Base-by-base conservation (phyloP, 2,888 invertebrate genomes). In the Altica lythri region DNA sequence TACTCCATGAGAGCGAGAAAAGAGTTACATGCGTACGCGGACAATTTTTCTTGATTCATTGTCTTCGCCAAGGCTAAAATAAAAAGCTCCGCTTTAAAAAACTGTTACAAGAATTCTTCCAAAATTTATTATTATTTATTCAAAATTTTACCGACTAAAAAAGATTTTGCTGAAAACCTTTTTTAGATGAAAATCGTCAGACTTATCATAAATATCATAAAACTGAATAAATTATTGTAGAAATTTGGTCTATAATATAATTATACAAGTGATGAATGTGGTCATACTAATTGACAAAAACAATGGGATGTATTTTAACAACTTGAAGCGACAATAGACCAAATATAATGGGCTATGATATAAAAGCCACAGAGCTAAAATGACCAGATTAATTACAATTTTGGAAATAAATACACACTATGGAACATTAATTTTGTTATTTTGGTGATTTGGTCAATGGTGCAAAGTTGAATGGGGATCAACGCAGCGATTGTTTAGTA, bases 231-330 rank as follows among this genome's bases (percentile, higher is more conserved):
- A n/a, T n/a, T n/a, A n/a, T n/a, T n/a, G n/a, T n/a, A n/a, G 3
- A 29, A 43, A 43, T 43, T 43, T 30, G 43, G 32, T 13, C 13
- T 9, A 2, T 44, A 44, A 44, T 44, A 12, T 32, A 30, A 32
- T 44, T 44, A 13, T 12, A n/a, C n/a, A 32, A 44, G 44, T 44
- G 44, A 44, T 44, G n/a, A 44, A 44, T 32, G 44, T 30, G 30
- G 32, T 13, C 44, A 40, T 42, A 49, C 38, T 32, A 22, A 40
- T 49, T 32, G 49, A 49, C 40, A 25, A 49, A 49, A 50, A 50
- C 35, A 50, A 50, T 32, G 34, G 34, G n/a, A 25, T 10, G 32
- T 25, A 27, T 35, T 50, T 50, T 50, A 50, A 50, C 50, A 34
- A 50, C 43, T 35, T 34, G 50, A 43, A 35, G 42, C 27, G 19